These are phyloP conservation scores for Tanytarsus gracilentus DNA, from an alignment of 2,888 invertebrate genomes.

Conservation along the genomic window DNA sequence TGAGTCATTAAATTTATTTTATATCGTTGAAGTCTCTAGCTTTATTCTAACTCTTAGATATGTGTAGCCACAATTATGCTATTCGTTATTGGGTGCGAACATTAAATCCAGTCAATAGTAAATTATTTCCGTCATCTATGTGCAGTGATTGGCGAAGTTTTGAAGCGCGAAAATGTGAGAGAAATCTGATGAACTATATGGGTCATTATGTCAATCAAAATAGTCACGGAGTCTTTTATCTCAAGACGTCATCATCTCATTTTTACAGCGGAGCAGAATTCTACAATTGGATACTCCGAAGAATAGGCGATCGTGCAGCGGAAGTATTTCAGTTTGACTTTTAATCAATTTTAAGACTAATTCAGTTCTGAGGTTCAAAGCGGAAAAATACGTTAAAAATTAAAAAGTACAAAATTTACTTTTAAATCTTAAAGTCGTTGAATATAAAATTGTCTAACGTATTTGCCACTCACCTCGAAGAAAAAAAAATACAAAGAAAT, in stretches of 20 bases:
- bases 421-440: too few relatives aligned
- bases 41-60: not conserved
- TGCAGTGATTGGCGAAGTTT: slow-evolving; percentile 6
- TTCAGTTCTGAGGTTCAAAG: too few relatives aligned
- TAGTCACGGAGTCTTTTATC: not conserved
- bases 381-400: too few relatives aligned
- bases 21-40: not conserved
- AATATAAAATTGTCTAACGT: too few relatives aligned
- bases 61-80: slow-evolving; percentile 24
- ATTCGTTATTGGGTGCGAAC: slow-evolving; percentile 11
- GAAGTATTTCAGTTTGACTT: not conserved
- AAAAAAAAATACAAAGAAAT: too few relatives aligned
- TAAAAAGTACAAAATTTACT: too few relatives aligned
- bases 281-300: not conserved
- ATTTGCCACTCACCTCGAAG: too few relatives aligned
- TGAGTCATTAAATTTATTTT: not conserved
- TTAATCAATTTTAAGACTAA: too few relatives aligned
- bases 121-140: slow-evolving; percentile 1
- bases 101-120: not conserved
- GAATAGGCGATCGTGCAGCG: not conserved
- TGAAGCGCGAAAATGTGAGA: not conserved
- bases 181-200: not conserved
- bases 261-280: not conserved
- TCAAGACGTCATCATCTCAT: not conserved
- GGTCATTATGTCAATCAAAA: slow-evolving; percentile 9